A percentile compares a stretch with the other conserved stretches of the same genome.
phyloP scores from a whole-genome alignment of 53 echinoderm and acorn worm species.

The Glandiceps talaboti region DNA sequence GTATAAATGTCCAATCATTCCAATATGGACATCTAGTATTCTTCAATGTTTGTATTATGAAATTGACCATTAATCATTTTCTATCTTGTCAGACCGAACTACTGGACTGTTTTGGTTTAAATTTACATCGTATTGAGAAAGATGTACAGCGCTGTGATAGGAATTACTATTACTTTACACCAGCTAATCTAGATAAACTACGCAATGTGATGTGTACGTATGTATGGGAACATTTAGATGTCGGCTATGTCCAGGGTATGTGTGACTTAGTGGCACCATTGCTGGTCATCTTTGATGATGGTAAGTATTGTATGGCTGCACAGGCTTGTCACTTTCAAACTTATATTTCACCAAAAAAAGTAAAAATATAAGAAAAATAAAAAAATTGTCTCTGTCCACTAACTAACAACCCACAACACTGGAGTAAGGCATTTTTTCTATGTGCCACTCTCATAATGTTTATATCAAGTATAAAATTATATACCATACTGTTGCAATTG shows the following conservation, averaged over 20 bases:
- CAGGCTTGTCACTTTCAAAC: neutral
- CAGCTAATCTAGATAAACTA: conserved; percentile 81
- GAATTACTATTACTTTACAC: conserved; percentile 86
- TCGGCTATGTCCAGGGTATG: conserved; percentile 99
- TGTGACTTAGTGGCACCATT: conserved; percentile 93
- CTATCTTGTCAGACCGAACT: conserved; percentile 54
- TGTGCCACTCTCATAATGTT: neutral
- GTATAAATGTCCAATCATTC: too few species aligned
- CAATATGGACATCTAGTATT: too few species aligned
- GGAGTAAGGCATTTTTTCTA: neutral
- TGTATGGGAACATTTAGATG: conserved; percentile 94
- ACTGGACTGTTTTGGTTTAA: conserved; percentile 81
- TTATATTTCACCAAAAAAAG: too few species aligned
- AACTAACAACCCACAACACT: neutral
- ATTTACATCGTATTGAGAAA: conserved; percentile 95
- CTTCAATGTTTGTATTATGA: too few species aligned
- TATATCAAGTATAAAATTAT: too few species aligned
- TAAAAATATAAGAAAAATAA: too few species aligned
- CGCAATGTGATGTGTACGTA: conserved; percentile 97
- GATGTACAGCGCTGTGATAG: conserved; percentile 97
- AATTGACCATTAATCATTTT: neutral
- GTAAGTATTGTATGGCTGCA: conserved; percentile 22
- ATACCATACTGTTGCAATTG: too few species aligned
- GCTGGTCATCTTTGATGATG: conserved; percentile 88
- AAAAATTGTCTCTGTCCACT: neutral